Base-by-base conservation (phyloP, 2,888 invertebrate genomes). In the Psococerastis gibbosa region DNA sequence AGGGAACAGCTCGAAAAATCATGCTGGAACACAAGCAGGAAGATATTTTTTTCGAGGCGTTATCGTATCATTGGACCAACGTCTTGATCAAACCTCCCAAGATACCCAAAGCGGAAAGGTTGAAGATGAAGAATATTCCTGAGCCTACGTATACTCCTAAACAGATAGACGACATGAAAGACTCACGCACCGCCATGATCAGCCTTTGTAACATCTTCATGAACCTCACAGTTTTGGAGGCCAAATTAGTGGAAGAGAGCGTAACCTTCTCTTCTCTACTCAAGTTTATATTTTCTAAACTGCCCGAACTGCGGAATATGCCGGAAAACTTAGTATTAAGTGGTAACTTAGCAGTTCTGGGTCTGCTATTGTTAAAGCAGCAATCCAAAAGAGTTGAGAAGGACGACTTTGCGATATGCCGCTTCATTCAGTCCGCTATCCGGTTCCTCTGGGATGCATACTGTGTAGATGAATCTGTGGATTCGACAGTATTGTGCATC, bases 391-490 rank as follows among this genome's bases (percentile, higher is more conserved):
- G 78, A 57, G 75, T 85, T 0, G 85, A 84, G 58, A 82, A 85
- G 56, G 84, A 85, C 59, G 85, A 87, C 57, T 84, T 84, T 57
- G 78, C 85, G 11, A 85, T 88, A 52, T 87, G 85, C 55, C 75
- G 85, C 42, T 89, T 85, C 56, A 82, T 88, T 49, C 84, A 85
- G 58, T 78, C 83, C 2, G 85, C 87, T 13, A 87, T 91, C 48
- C 69, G 88, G 50, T 91, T 89, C 58, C 64, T 91, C 2, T 91
- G 89, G 89, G 87, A 91, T 63, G 89, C 89, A 1, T 88, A 85
- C 59, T 83, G 74, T 55, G 75, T 88, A 46, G 89, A 89, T 56
- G 88, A 89, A 57, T 80, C 83, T 11, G 82, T 78, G 58, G 83
- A 87, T 57, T 79, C 81, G 1, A 75, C 72, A 8, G 78, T 80